Percentiles rank a stretch among this genome's conserved stretches.
These are phyloP conservation scores for Misgurnus mizolepis DNA, from an alignment of 2,113 vertebrate genomes.

Conservation along the genomic window DNA sequence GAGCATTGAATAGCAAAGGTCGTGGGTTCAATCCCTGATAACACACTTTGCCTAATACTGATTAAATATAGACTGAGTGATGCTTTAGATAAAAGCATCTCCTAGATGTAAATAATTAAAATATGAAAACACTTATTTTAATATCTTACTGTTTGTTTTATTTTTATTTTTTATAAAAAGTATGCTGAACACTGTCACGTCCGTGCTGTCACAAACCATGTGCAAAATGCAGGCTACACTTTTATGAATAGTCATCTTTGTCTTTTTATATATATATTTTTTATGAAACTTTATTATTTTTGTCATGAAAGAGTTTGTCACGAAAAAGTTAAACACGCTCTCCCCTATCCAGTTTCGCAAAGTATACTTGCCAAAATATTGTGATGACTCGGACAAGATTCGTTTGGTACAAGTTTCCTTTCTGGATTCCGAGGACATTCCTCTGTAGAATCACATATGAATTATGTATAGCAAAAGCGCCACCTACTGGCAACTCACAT, in stretches of 20 bases:
- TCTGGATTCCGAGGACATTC: constrained; percentile 58
- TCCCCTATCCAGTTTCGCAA: not conserved
- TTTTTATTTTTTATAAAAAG: not conserved
- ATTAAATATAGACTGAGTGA: no score
- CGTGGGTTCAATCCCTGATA: no score
- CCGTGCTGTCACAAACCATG: no score
- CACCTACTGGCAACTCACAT: constrained; percentile 79
- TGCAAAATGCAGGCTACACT: no score
- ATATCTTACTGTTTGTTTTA: no score
- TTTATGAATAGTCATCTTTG: not conserved
- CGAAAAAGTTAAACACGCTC: not conserved
- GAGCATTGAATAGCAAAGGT: no score
- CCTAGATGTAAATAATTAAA: no score
- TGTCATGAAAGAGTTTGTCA: not conserved
- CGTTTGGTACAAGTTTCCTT: constrained; percentile 68
- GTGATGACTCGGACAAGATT: constrained; percentile 68
- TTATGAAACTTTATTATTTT: not conserved
- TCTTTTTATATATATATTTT: not conserved
- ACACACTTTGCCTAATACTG: no score
- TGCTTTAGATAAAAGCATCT: no score
- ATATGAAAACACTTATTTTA: no score
- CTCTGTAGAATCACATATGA: constrained; percentile 59
- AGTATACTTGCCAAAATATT: constrained; percentile 71
- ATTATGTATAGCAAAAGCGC: constrained; percentile 90
- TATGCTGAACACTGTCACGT: not conserved